A percentile compares a stretch with the other conserved stretches of the same genome.
Evolutionary conservation across 2,113 vertebrate species (phyloP).

Genomic region (Mormoops blainvillei): DNA sequence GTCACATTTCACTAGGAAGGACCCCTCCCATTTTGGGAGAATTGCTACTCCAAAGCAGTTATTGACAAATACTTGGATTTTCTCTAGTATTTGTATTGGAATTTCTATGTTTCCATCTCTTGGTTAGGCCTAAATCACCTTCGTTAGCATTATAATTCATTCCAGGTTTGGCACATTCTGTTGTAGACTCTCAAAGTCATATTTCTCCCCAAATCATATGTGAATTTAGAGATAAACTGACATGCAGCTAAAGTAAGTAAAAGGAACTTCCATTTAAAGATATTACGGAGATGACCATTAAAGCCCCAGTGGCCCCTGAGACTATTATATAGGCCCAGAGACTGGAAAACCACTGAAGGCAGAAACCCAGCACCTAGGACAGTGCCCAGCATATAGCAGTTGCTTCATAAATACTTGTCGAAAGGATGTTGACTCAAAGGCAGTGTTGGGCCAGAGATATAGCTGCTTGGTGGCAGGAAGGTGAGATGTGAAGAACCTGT

Average conservation of each 20-base stretch:
- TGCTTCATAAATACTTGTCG: background rate
- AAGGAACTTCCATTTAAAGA: background rate
- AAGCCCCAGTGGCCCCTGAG: background rate
- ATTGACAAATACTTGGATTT: background rate
- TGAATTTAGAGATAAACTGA: background rate
- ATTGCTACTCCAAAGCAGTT: background rate
- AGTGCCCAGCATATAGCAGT: background rate
- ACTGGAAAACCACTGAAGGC: background rate
- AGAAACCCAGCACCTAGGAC: background rate
- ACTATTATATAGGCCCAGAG: background rate
- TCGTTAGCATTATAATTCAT: background rate
- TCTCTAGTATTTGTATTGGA: background rate
- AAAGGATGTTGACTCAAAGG: background rate
- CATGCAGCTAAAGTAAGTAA: background rate
- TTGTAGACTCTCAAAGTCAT: background rate
- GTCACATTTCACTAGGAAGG: conserved; percentile 25
- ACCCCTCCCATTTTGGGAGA: background rate
- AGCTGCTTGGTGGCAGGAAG: background rate
- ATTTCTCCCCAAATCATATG: background rate
- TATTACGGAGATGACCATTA: background rate
- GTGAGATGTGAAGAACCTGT: background rate
- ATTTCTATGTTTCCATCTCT: background rate
- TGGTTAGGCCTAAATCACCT: background rate
- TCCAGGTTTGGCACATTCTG: background rate
- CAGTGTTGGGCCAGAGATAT: background rate